Evolutionary conservation across 2,113 vertebrate genomes (phyloP).

Genomic region (mouse (Mus musculus)): GRCm39 chr7:67615501-67616000

Average conservation of each 20-base stretch:
- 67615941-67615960: too few species aligned
- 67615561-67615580: background rate
- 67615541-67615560: background rate
- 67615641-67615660: background rate
- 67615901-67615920: background rate
- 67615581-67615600: background rate
- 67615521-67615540: accelerated
- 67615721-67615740: background rate
- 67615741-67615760: background rate
- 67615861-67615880: background rate
- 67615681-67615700: background rate
- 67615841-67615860: background rate
- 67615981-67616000: background rate
- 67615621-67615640: background rate
- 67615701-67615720: background rate
- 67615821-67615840: background rate
- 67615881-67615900: background rate
- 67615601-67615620: background rate
- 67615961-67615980: background rate
- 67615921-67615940: background rate
- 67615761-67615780: background rate
- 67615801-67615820: background rate
- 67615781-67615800: background rate
- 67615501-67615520: background rate
- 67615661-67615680: background rate